Conservation (phyloP, 1,140 invertebrate species). For the Drosophila lacteicornis region DNA sequence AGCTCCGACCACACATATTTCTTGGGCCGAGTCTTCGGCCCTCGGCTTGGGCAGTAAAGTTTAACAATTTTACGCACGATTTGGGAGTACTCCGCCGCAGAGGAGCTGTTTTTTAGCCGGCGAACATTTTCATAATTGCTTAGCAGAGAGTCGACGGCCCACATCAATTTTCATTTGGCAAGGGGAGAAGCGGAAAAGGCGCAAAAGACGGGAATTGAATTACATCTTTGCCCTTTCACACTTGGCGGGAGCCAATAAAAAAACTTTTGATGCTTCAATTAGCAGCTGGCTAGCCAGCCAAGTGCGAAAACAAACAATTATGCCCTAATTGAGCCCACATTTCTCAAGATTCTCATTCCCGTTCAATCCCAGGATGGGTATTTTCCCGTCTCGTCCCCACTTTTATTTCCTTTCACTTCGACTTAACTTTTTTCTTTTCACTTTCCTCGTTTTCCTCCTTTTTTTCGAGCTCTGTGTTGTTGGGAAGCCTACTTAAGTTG, state of each 20-base stretch:
- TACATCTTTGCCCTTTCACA: conserved; percentile 56
- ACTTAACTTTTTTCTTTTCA: conserved; percentile 25
- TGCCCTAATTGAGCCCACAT: conserved; percentile 66
- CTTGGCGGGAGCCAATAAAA: conserved; percentile 47
- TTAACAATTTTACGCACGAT: conserved; percentile 70
- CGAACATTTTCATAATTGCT: conserved; percentile 56
- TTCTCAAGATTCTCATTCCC: conserved; percentile 35
- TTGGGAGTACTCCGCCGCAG: conserved; percentile 40
- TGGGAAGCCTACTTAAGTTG: conserved; percentile 80
- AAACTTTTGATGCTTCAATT: conserved; percentile 67
- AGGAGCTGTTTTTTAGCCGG: conserved; percentile 32
- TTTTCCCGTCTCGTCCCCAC: conserved; percentile 8
- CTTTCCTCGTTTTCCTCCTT: conserved; percentile 23
- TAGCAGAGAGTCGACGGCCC: conserved; percentile 21
- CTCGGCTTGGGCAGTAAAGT: conserved; percentile 42
- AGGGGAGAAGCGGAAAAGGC: neutral
- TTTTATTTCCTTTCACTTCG: conserved; percentile 38
- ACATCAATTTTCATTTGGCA: conserved; percentile 53
- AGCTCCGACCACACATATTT: conserved; percentile 16
- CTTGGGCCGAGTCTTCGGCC: conserved; percentile 1
- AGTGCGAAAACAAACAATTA: conserved; percentile 67
- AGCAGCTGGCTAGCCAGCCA: conserved; percentile 45
- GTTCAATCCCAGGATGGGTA: conserved; percentile 18
- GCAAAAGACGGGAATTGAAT: conserved; percentile 43
- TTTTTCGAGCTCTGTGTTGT: conserved; percentile 23